These are phyloP conservation scores for Seriola dumerili DNA, from an alignment of 2,113 vertebrate species.

Conservation along the genomic window DNA sequence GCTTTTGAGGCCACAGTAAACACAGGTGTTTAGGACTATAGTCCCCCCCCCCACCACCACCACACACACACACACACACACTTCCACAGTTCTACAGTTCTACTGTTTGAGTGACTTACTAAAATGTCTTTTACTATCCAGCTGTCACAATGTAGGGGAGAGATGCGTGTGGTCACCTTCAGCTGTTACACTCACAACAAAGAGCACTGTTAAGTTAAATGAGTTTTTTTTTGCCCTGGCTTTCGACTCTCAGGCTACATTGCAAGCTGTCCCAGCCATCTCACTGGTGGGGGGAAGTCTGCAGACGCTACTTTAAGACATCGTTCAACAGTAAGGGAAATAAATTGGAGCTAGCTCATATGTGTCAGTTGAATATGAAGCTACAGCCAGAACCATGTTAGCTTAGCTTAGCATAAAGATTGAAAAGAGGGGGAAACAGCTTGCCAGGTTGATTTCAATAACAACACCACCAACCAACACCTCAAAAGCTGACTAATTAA, in stretches of 20 bases:
- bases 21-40: constrained; percentile 57
- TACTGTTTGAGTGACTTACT: constrained; percentile 36
- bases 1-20: constrained; percentile 59
- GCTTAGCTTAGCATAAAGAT: background rate
- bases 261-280: background rate
- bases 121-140: constrained; percentile 66
- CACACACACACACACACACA: background rate
- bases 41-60: background rate
- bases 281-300: background rate
- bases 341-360: background rate
- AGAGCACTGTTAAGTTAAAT: background rate
- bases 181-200: constrained; percentile 63
- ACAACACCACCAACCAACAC: background rate
- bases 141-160: constrained; percentile 54
- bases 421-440: too few species aligned
- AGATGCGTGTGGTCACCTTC: constrained; percentile 35
- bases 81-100: background rate
- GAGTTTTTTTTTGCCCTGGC: background rate
- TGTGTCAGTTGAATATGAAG: too few species aligned
- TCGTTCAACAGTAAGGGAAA: too few species aligned
- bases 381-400: background rate
- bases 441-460: too few species aligned
- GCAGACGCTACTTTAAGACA: background rate
- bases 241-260: background rate
- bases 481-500: background rate